Base-by-base conservation (phyloP, 2,797 vertebrate genomes). In the Acrossocheilus fasciatus region DNA sequence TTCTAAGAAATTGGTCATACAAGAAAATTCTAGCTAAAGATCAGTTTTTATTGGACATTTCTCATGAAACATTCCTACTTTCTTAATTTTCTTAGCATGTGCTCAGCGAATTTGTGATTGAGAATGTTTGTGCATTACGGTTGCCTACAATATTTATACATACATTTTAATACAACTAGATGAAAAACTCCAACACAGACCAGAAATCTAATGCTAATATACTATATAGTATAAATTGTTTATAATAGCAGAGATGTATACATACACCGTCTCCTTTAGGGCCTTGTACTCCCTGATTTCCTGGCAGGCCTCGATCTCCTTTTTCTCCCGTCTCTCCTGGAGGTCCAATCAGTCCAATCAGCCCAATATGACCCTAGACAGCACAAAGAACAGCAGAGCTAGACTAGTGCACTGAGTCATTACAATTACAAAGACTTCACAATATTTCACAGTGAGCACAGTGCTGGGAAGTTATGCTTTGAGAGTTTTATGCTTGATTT, bases 301-400 rank as follows among this genome's bases (percentile, higher is more conserved):
- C 98, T 0, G 97, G 96, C 17, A 97, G 93, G 1, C 98, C 98
- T 89, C 93, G 92, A 90, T 99, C 98, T 52, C 98, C 98, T 90
- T 99, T 99, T 93, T 99, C 98, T 1, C 98, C 98, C 20, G 93
- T 89, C 81, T 99, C 98, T 87, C 98, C 98, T 0, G 97, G 96
- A 4, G 96, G 96, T 0, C 98, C 98, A 3, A 99, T 95, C 72
- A 98, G 93, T 47, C 98, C 98, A 0, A 97, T 96, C 82, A 99
- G 89, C 45, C 98, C 98, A 11, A 94, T 95, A 6, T 98, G 98
- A 84, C 98, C 98, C 97, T 99, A 89, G 47, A 90, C 70, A 82
- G 36, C 43, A 87, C 47, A 92, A 43, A 91, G 20, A 89, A 26
- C 6, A 82, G n/a, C 34, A 81, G 41, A 70, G 41, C 20, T 81